Percentiles rank a stretch among this genome's conserved stretches.
Evolutionary conservation across 2,888 invertebrate species (phyloP).

Genomic region (Acheta domesticus): DNA sequence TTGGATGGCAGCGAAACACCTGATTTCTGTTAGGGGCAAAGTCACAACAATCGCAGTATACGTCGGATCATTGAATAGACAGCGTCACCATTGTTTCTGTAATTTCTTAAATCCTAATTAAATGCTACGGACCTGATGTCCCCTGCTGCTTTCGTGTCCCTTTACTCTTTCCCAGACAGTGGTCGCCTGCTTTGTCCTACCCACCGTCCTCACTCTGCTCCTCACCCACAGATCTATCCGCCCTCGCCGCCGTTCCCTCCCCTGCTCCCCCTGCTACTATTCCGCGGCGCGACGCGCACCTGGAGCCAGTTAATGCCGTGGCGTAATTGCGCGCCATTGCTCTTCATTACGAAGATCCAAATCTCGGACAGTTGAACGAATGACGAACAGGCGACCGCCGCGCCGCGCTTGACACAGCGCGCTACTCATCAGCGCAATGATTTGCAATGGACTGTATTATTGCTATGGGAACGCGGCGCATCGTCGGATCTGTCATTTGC

Average conservation of each 20-base stretch:
- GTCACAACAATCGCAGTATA: too few relatives aligned
- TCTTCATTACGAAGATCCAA: constrained; percentile 10
- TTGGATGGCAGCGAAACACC: too few relatives aligned
- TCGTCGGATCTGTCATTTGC: background rate
- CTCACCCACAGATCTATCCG: too few relatives aligned
- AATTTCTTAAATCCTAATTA: too few relatives aligned
- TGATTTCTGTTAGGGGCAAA: too few relatives aligned
- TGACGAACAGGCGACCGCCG: background rate
- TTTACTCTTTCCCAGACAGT: background rate
- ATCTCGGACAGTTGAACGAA: background rate
- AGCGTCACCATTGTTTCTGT: too few relatives aligned
- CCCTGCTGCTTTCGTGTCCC: background rate
- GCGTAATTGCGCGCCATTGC: constrained; percentile 9
- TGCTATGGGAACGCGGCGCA: background rate
- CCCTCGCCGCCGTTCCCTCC: background rate
- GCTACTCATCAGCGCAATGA: background rate
- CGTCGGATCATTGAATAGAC: too few relatives aligned
- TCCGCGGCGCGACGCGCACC: background rate
- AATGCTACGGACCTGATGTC: too few relatives aligned
- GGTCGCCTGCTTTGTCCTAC: background rate
- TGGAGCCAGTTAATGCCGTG: background rate
- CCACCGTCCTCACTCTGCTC: background rate
- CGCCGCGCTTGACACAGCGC: background rate
- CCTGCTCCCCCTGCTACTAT: background rate
- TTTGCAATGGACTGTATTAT: background rate